These are phyloP conservation scores for Silurus meridionalis DNA, from an alignment of 2,113 vertebrate species.

Conservation along the genomic window DNA sequence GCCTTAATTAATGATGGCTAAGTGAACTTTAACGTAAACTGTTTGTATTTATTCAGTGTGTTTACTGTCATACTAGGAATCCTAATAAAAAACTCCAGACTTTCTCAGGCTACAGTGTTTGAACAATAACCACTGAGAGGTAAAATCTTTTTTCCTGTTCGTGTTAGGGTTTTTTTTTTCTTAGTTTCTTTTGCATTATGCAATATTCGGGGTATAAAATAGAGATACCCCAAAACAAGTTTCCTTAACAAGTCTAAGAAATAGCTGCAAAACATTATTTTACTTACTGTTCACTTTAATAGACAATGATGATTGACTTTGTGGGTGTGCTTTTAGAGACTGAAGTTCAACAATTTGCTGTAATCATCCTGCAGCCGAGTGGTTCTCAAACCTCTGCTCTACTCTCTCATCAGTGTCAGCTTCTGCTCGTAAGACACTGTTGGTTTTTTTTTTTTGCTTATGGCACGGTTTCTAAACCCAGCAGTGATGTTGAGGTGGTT, in stretches of 20 bases:
- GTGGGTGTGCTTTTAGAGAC: neutral
- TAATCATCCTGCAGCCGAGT: neutral
- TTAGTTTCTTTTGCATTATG: neutral
- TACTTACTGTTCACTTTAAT: neutral
- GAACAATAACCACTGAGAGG: neutral
- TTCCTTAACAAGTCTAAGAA: neutral
- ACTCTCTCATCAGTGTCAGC: constrained; percentile 2
- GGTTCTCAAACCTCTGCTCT: neutral
- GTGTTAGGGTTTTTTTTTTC: neutral
- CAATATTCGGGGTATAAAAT: neutral
- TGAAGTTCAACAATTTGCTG: neutral
- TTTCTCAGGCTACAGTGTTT: neutral
- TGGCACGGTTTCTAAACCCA: neutral
- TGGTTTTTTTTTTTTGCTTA: neutral
- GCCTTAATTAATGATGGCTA: neutral
- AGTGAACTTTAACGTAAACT: neutral
- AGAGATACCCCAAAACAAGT: neutral
- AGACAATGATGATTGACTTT: neutral
- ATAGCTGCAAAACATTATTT: neutral
- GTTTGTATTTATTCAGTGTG: neutral
- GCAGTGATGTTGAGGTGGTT: neutral
- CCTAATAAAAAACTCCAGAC: neutral
- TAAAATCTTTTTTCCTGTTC: neutral
- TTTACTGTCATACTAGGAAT: neutral
- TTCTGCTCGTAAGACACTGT: neutral